Evolutionary conservation across 1,140 invertebrate species (phyloP).

Genomic region (Anadara kagoshimensis): DNA sequence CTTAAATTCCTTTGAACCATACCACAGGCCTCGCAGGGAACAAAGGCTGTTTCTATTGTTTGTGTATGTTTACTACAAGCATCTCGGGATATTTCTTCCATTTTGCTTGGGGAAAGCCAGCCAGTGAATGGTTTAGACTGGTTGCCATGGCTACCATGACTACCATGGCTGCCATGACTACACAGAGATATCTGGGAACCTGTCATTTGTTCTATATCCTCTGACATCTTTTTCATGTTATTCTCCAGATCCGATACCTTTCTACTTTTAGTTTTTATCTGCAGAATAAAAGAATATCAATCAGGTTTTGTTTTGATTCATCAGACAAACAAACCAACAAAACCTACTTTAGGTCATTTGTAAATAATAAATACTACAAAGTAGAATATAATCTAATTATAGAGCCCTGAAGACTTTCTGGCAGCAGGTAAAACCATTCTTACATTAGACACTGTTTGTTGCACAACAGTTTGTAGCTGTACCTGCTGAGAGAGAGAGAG

Average conservation of each 20-base stretch:
- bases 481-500: no score
- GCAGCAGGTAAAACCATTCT: neutral
- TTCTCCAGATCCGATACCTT: conserved; percentile 60
- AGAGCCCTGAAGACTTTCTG: no score
- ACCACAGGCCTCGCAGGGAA: conserved; percentile 70
- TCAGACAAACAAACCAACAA: no score
- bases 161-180: neutral
- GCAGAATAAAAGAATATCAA: conserved; percentile 15
- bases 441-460: conserved; percentile 65
- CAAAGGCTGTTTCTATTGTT: conserved; percentile 70
- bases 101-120: conserved; percentile 30
- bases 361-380: neutral
- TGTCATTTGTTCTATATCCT: conserved; percentile 14
- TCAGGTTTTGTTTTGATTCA: neutral
- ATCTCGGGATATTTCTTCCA: conserved; percentile 55
- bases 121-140: conserved; percentile 20
- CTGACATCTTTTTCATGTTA: conserved; percentile 39
- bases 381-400: neutral
- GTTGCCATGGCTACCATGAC: conserved; percentile 5
- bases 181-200: conserved; percentile 12
- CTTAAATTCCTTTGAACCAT: conserved; percentile 65
- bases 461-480: conserved; percentile 56
- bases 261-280: conserved; percentile 61
- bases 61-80: conserved; percentile 66
- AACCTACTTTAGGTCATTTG: no score